These are phyloP conservation scores for Epinephelus malabaricus DNA, from an alignment of 2,797 vertebrate genomes.

Conservation along the genomic window DNA sequence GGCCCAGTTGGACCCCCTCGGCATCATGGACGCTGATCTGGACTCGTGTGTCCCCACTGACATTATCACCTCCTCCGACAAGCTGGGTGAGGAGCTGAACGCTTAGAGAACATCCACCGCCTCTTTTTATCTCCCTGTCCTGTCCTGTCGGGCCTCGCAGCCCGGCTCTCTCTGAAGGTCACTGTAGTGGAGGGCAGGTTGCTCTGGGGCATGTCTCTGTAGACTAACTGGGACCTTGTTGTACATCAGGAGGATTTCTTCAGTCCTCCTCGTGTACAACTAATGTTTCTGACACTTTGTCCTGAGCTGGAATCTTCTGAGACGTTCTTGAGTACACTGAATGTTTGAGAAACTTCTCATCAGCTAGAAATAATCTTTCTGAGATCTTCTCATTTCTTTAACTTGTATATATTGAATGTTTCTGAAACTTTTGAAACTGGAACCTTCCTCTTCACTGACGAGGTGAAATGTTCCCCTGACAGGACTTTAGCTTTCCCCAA, in stretches of 20 bases:
- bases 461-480: neutral
- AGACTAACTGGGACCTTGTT: constrained; percentile 15
- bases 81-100: constrained; percentile 94
- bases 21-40: constrained; percentile 99
- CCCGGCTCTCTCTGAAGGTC: neutral
- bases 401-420: neutral
- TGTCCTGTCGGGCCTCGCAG: neutral
- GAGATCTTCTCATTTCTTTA: no score
- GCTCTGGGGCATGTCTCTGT: neutral
- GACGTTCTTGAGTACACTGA: no score
- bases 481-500: no score
- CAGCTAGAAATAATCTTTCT: no score
- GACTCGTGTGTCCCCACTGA: constrained; percentile 97
- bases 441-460: neutral
- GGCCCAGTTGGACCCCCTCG: constrained; percentile 98
- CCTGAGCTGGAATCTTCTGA: no score
- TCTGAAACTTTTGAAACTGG: no score
- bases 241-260: constrained; percentile 5
- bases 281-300: neutral
- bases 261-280: neutral
- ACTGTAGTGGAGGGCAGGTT: no score
- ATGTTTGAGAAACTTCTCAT: no score
- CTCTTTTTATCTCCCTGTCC: neutral
- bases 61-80: constrained; percentile 98
- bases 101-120: neutral